Evolutionary conservation across 2,113 vertebrate species (phyloP).

Genomic region (Charina bottae): DNA sequence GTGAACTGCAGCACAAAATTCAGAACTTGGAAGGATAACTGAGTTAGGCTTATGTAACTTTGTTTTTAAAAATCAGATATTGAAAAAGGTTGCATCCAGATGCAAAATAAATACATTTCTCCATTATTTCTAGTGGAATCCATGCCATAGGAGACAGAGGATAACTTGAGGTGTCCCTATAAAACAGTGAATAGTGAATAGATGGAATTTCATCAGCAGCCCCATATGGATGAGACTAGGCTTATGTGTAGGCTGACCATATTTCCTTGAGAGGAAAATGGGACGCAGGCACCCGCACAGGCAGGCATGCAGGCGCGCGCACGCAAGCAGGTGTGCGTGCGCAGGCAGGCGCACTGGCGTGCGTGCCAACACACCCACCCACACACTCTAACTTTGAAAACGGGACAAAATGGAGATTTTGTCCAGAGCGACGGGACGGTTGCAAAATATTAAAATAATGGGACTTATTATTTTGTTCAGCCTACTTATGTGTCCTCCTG

Average conservation of each 20-base stretch:
- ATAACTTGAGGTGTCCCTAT: background rate
- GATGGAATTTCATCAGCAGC: background rate
- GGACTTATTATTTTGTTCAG: too few species aligned
- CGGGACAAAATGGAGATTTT: too few species aligned
- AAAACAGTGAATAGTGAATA: background rate
- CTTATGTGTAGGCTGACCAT: too few species aligned
- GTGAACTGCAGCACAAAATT: background rate
- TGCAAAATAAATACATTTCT: background rate
- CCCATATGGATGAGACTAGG: background rate
- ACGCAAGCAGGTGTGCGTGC: too few species aligned
- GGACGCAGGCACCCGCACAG: too few species aligned
- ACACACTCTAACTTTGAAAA: too few species aligned
- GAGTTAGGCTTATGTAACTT: background rate
- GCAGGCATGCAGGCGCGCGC: too few species aligned
- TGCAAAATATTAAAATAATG: too few species aligned
- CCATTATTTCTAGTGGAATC: background rate
- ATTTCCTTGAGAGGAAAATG: too few species aligned
- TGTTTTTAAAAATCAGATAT: background rate
- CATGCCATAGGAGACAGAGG: background rate
- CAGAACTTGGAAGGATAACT: background rate
- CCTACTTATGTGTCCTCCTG: background rate
- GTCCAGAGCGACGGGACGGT: too few species aligned
- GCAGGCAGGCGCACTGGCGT: too few species aligned
- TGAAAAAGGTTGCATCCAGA: background rate
- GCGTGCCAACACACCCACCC: too few species aligned